Conservation (phyloP, 2,113 vertebrate genomes). For the Neopipo cinnamomea region DNA sequence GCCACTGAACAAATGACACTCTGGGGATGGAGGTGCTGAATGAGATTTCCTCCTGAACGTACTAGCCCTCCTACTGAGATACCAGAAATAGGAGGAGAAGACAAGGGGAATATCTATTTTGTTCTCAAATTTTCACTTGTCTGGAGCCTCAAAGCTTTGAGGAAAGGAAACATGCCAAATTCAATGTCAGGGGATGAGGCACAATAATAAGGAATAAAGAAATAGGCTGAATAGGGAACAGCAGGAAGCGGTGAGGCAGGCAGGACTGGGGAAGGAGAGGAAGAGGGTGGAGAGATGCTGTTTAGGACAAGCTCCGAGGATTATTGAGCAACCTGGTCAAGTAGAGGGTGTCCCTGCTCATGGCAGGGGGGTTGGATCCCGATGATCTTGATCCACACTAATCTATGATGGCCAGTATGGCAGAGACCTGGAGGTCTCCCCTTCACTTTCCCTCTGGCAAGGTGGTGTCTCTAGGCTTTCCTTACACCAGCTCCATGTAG, state of each 20-base stretch:
- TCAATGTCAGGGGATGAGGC: background rate
- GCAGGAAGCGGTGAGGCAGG: background rate
- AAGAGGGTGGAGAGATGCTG: background rate
- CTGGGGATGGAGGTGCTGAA: background rate
- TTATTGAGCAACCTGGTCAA: background rate
- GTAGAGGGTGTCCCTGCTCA: background rate
- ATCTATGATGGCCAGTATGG: background rate
- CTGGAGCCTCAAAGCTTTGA: background rate
- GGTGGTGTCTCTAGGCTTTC: background rate
- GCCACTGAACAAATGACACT: background rate
- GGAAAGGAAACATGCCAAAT: background rate
- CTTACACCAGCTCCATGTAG: background rate
- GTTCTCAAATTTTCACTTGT: background rate
- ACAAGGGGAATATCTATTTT: background rate
- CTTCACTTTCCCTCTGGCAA: background rate
- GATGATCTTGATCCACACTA: background rate
- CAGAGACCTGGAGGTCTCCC: background rate
- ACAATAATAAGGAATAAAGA: background rate
- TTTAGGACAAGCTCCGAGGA: background rate
- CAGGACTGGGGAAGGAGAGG: background rate
- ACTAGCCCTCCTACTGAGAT: background rate
- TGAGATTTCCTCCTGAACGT: background rate
- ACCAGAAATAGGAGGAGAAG: background rate
- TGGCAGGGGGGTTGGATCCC: background rate
- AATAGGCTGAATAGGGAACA: background rate